Base-by-base conservation (phyloP, 2,888 invertebrate genomes). In the Corythucha ciliata region DNA sequence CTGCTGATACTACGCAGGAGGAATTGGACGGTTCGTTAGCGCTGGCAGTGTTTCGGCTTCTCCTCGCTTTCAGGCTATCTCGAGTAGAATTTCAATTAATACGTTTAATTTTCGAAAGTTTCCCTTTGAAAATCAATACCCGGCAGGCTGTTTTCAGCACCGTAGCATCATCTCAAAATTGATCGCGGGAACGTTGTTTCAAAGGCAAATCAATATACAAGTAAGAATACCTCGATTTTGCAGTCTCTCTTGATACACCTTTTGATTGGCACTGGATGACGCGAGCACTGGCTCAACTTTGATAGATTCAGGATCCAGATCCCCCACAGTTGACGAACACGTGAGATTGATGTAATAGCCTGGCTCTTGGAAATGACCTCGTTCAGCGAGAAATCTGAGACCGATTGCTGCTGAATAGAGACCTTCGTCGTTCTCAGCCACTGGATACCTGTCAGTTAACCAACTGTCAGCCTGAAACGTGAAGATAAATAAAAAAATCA, bases 301-400 rank as follows among this genome's bases (percentile, higher is more conserved):
- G 16, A 18, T 33, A 12, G 45, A 32, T 3, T 32, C 36, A 4
- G 53, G 51, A 8, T 53, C 46, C 20, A 57, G 45, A 29, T 54
- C 55, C 1, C 48, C 53, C 39, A 57, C 57, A 10, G 22, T 41
- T 25, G 49, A 48, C 18, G 47, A 32, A 27, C 57, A 57, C 10
- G 46, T 53, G 22, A 57, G 51, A 24, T 39, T 41, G 24, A 57
- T 27, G 2, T 34, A 39, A 16, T 33, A n/a, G 37, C 52, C 52
- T 16, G 40, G 24, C 18, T 44, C 48, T 39, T 41, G 40, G 44
- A 54, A 54, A 29, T 54, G 52, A 2, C 52, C 20, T 29, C 52
- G 51, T 32, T 55, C 53, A 1, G 48, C 55, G 32, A 53, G 50
- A 27, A 53, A 47, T 39, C 55, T 37, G n/a, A 57, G 41, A n/a